These are phyloP conservation scores for Pachypeltis micranthus DNA, from an alignment of 1,140 invertebrate species.

Conservation along the genomic window DNA sequence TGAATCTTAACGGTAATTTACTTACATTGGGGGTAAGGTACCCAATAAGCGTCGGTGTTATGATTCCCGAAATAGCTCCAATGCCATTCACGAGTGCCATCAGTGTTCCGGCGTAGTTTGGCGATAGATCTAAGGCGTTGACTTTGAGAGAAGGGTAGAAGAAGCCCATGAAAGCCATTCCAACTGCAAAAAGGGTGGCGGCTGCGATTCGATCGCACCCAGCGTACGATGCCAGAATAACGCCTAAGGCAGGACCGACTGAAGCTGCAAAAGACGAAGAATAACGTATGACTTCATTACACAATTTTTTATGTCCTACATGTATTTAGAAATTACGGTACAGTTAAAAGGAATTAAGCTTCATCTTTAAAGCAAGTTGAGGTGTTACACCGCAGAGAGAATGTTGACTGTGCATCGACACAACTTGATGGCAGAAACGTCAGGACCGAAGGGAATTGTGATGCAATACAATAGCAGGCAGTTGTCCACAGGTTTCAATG, in stretches of 20 bases:
- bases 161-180: slow-evolving; percentile 61
- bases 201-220: slow-evolving; percentile 54
- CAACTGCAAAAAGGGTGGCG: slow-evolving; percentile 52
- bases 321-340: neutral
- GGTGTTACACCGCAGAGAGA: no score
- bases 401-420: no score
- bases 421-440: no score
- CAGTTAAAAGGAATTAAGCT: neutral
- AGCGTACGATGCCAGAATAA: slow-evolving; percentile 67
- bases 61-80: slow-evolving; percentile 66
- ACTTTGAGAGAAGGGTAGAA: slow-evolving; percentile 66
- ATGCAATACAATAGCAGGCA: no score
- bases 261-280: slow-evolving; percentile 57
- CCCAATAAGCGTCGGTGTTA: slow-evolving; percentile 65
- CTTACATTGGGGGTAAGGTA: slow-evolving; percentile 58
- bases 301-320: slow-evolving; percentile 12
- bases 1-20: no score
- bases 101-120: slow-evolving; percentile 67
- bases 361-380: neutral
- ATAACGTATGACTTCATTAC: slow-evolving; percentile 21
- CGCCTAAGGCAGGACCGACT: slow-evolving; percentile 59
- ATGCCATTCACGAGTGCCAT: slow-evolving; percentile 77
- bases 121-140: slow-evolving; percentile 69
- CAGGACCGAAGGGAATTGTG: no score
- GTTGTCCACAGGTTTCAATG: no score